Evolutionary conservation across 2,888 invertebrate species (phyloP), one percentile per base, ranked within the genome.

Genomic region (Drosophila dives): DNA sequence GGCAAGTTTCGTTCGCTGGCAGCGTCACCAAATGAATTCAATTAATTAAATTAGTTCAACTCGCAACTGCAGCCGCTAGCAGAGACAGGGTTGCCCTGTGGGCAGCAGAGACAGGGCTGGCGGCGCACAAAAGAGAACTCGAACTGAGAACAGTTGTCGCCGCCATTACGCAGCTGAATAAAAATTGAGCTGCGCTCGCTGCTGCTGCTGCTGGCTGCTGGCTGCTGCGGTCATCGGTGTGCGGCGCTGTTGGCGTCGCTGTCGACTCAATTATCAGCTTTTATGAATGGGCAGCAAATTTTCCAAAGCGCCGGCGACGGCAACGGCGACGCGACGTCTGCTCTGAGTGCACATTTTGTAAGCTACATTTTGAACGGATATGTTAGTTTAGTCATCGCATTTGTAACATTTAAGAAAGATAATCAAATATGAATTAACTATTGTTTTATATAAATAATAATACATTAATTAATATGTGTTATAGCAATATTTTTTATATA

Each of bases 31-130:
- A 87, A 90, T 87, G 86, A 87, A 88, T 88, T 90, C 86, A 88
- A 88, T 87, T 90, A 87, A 87, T 87, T 87, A 83, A 90, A 87
- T 87, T 87, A 90, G 86, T 80, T 77, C 73, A 72, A 77, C 83
- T 77, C 70, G 73, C 86, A 76, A 63, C 72, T 75, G 78, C 72
- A 75, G 63, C 55, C 55, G 67, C 67, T 54, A 54, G 55, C 58
- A 29, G 29, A 29, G 29, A 29, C 65, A 68, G 49, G 32, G 49
- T 63, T 58, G 50, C 40, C 29, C 32, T 32, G 36, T 29, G 50
- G 38, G 33, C 23, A 1, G 12, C 50, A 26, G 11, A 50, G 6
- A 12, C 36, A 10, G 2, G 54, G 34, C 11, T 17, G 38, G n/a
- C 38, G 33, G 23, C 20, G 23, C 20, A 29, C 12, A 60, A 11